Conservation (phyloP, 2,888 invertebrate genomes). For the Protophormia terraenovae region DNA sequence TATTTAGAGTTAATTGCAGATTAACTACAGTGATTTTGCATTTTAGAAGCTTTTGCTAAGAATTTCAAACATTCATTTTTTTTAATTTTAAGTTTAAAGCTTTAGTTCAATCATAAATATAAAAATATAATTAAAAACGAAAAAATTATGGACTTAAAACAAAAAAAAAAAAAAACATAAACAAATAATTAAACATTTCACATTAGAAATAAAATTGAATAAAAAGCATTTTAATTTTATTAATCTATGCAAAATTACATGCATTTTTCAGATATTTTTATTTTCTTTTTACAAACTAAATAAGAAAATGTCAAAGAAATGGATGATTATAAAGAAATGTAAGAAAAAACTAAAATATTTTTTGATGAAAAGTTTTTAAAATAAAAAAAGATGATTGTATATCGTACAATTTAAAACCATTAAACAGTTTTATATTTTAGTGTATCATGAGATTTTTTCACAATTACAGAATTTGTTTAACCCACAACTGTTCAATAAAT, state of each 20-base stretch:
- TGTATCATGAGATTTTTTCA: too few species aligned
- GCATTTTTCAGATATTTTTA: slow-evolving; percentile 36
- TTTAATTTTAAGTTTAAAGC: slow-evolving; percentile 22
- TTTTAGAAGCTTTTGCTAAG: slow-evolving; percentile 43
- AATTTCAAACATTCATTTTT: slow-evolving; percentile 35
- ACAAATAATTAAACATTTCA: slow-evolving; percentile 22
- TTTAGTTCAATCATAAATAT: slow-evolving; percentile 29
- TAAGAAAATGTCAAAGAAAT: slow-evolving; percentile 18
- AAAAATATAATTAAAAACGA: background rate
- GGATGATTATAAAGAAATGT: slow-evolving; percentile 35
- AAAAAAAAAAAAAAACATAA: slow-evolving; percentile 18
- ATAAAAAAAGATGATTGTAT: slow-evolving; percentile 10
- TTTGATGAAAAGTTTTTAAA: slow-evolving; percentile 22
- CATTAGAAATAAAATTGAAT: slow-evolving; percentile 33
- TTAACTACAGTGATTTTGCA: slow-evolving; percentile 48
- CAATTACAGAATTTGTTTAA: background rate
- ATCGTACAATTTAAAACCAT: background rate
- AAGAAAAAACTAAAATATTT: slow-evolving; percentile 4
- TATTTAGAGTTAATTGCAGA: slow-evolving; percentile 37
- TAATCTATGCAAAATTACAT: slow-evolving; percentile 53
- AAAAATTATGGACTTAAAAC: slow-evolving; percentile 12
- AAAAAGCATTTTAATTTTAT: slow-evolving; percentile 38
- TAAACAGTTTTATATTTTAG: slow-evolving; percentile 10
- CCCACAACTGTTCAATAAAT: background rate
- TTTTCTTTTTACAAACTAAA: slow-evolving; percentile 15